A percentile compares a stretch with the other conserved stretches of the same genome.
These are phyloP conservation scores for Strigamia crassipes DNA, from an alignment of 2,888 invertebrate genomes.

Conservation along the genomic window DNA sequence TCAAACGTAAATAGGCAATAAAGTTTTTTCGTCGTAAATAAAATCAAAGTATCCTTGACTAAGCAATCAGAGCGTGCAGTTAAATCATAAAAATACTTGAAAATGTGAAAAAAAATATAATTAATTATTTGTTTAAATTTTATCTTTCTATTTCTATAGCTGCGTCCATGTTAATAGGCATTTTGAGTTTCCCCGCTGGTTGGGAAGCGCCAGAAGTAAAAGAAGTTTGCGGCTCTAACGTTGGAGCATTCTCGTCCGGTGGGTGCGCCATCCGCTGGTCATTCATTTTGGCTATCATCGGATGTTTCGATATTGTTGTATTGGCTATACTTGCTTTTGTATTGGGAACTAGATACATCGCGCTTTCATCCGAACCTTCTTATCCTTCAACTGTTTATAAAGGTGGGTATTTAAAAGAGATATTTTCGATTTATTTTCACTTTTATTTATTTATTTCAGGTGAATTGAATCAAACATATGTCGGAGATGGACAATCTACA, in stretches of 20 bases:
- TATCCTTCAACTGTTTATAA: constrained; percentile 67
- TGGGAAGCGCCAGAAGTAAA: constrained; percentile 84
- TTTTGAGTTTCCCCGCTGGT: constrained; percentile 85
- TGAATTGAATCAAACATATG: constrained; percentile 85
- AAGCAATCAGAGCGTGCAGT: not conserved
- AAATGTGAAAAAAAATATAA: too few species aligned
- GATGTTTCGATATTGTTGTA: constrained; percentile 79
- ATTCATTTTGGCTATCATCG: constrained; percentile 88
- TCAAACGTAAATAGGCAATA: not conserved
- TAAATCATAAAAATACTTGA: not conserved
- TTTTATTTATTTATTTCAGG: constrained; percentile 63
- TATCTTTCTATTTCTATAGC: constrained; percentile 66
- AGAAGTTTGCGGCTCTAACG: constrained; percentile 78
- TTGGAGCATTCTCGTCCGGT: constrained; percentile 66
- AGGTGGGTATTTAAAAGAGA: constrained; percentile 60
- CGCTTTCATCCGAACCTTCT: constrained; percentile 78
- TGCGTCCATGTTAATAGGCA: constrained; percentile 82
- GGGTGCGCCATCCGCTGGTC: constrained; percentile 92
- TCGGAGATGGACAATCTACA: constrained; percentile 82
- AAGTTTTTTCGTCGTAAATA: not conserved
- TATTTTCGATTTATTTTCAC: not conserved
- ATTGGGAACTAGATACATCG: constrained; percentile 84
- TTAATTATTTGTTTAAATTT: too few species aligned
- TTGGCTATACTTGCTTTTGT: constrained; percentile 90
- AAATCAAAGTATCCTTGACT: constrained; percentile 25